Evolutionary conservation across 1,140 invertebrate genomes (phyloP).

Genomic region (Lasaia peninsularis): DNA sequence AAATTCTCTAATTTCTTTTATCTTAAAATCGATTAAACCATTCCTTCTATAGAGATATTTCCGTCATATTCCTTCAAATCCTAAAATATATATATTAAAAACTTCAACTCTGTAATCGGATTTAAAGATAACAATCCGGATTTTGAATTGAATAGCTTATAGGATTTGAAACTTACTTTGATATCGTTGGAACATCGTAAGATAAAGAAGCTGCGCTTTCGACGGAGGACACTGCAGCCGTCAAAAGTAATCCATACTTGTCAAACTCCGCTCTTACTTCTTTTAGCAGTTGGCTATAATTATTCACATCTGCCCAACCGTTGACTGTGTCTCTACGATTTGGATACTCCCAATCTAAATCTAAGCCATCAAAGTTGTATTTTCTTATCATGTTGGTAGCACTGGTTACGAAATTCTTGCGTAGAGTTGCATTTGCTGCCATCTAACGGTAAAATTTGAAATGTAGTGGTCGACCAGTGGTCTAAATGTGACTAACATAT

Average conservation of each 20-base stretch:
- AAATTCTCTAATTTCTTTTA: too few relatives aligned
- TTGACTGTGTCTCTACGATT: slow-evolving; percentile 80
- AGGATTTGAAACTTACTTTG: slow-evolving; percentile 46
- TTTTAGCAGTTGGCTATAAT: slow-evolving; percentile 76
- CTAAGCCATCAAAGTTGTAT: slow-evolving; percentile 88
- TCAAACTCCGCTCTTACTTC: slow-evolving; percentile 80
- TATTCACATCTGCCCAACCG: slow-evolving; percentile 66
- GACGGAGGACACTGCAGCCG: slow-evolving; percentile 80
- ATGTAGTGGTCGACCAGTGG: too few relatives aligned
- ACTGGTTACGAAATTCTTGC: slow-evolving; percentile 80
- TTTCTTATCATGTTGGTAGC: slow-evolving; percentile 79
- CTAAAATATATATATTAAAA: too few relatives aligned
- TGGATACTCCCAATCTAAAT: slow-evolving; percentile 91
- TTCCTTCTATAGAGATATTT: neutral
- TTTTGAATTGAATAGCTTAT: too few relatives aligned
- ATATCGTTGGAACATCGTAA: slow-evolving; percentile 78
- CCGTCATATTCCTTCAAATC: too few relatives aligned
- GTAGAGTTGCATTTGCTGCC: slow-evolving; percentile 66
- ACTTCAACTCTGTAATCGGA: too few relatives aligned
- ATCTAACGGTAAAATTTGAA: slow-evolving; percentile 66
- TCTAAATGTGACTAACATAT: too few relatives aligned
- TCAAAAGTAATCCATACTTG: slow-evolving; percentile 74
- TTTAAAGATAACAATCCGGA: too few relatives aligned
- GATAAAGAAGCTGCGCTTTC: slow-evolving; percentile 75
- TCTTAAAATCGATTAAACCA: too few relatives aligned